Evolutionary conservation across 2,888 invertebrate species (phyloP).

Genomic region (Ischnura elegans): DNA sequence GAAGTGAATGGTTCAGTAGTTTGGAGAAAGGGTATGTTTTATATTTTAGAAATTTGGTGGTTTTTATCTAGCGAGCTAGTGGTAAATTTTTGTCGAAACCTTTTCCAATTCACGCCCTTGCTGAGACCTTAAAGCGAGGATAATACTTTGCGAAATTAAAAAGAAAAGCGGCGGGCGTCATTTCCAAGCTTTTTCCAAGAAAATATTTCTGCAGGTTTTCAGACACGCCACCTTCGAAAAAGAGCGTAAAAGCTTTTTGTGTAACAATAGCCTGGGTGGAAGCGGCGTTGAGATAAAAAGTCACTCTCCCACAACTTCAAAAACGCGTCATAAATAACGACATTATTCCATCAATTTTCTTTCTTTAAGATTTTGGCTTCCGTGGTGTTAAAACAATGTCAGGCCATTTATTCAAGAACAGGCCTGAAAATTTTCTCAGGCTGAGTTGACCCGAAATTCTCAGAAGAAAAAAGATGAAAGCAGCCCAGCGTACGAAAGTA

Average conservation of each 20-base stretch:
- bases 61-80: too few species aligned
- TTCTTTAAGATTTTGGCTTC: background rate
- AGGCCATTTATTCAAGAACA: background rate
- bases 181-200: background rate
- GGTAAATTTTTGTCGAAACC: too few species aligned
- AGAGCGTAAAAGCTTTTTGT: background rate
- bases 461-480: background rate
- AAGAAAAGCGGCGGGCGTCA: background rate
- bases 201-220: background rate
- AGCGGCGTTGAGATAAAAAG: background rate
- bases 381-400: slow-evolving; percentile 1
- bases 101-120: too few species aligned
- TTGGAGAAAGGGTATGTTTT: too few species aligned
- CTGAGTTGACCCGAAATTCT: background rate
- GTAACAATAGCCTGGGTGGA: background rate
- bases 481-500: background rate
- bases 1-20: too few species aligned
- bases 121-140: background rate
- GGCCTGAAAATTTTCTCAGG: background rate
- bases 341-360: background rate
- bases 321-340: background rate
- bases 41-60: too few species aligned
- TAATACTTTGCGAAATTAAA: background rate
- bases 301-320: background rate
- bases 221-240: background rate